Evolutionary conservation across 2,888 invertebrate species (phyloP), one percentile per base, ranked within the genome.

Genomic region (Cepaea hortensis): DNA sequence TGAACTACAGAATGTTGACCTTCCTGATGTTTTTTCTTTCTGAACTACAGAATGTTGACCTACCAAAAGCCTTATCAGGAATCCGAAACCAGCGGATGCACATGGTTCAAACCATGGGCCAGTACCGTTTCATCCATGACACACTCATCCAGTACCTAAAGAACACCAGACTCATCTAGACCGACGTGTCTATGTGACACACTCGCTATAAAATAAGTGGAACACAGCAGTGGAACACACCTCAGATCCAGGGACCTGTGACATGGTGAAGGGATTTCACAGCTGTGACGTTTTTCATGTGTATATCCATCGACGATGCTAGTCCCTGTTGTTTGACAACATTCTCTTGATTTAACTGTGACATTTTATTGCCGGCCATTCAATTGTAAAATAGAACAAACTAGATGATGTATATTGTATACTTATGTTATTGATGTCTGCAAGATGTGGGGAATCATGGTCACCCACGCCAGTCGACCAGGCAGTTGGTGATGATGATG

Each of bases 91-190:
- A 98, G 94, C 96, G 98, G 89, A 98, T 98, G 94, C 96, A 96
- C 93, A 96, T 98, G 95, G 97, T 98, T 88, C 97, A 97, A 94
- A 97, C 97, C 86, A 96, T 97, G 88, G 97, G 97, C 88, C 98
- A 98, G 94, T 98, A 98, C 95, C 96, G 97, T 94, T 98, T 98
- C 95, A 96, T 98, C 81, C 97, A 98, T 94, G 96, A 96, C 91
- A 95, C 98, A 84, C 95, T 98, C 76, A 96, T 97, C 87, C 96
- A 97, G 92, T 98, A 98, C 95, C 95, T 98, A 90, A 97, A 97
- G 93, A 97, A 97, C 93, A 97, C 97, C 77, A 95, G 98, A 90
- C 96, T 98, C 90, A 98, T 98, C 92, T 98, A 82, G n/a, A 55
- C 7, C 55, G 11, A 6, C 11, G 55, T 55, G 9, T 77, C 9